These are phyloP conservation scores for Drosophila takahashii DNA, from an alignment of 1,140 invertebrate genomes.

Conservation along the genomic window DNA sequence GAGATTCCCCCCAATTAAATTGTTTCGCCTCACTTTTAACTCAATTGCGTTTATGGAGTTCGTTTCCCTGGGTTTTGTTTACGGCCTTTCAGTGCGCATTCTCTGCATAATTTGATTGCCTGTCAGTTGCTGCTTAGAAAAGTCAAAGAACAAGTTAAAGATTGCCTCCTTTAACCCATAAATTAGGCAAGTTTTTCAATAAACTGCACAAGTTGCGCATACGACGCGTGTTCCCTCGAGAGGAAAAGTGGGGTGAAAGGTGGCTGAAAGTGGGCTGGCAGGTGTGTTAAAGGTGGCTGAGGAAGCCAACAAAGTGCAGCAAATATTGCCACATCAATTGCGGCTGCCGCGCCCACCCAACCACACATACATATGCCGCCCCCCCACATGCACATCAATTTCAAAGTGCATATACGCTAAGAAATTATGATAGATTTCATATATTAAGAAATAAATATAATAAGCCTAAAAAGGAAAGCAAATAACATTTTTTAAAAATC, in stretches of 20 bases:
- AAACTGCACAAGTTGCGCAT: constrained; percentile 78
- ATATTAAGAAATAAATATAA: not conserved
- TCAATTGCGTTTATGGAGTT: constrained; percentile 75
- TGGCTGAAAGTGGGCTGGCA: not conserved
- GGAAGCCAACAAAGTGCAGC: constrained; percentile 48
- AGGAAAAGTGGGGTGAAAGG: constrained; percentile 15
- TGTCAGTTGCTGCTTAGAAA: constrained; percentile 36
- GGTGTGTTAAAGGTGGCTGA: no score
- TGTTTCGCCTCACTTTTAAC: constrained; percentile 67
- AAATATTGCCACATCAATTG: constrained; percentile 56
- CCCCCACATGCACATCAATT: constrained; percentile 51
- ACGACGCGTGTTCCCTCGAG: constrained; percentile 51
- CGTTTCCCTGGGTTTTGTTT: constrained; percentile 72
- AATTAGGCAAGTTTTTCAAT: constrained; percentile 80
- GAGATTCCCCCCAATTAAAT: constrained; percentile 64
- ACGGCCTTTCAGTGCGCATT: constrained; percentile 71
- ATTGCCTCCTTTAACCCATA: constrained; percentile 31
- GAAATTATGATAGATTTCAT: not conserved
- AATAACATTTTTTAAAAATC: no score
- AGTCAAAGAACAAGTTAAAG: constrained; percentile 27
- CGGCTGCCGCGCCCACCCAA: constrained; percentile 30
- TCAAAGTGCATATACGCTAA: constrained; percentile 54
- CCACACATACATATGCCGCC: constrained; percentile 31
- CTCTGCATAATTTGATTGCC: constrained; percentile 73
- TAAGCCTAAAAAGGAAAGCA: no score